Base-by-base conservation (phyloP, 2,888 invertebrate genomes). In the Aphelenchoides bicaudatus region DNA sequence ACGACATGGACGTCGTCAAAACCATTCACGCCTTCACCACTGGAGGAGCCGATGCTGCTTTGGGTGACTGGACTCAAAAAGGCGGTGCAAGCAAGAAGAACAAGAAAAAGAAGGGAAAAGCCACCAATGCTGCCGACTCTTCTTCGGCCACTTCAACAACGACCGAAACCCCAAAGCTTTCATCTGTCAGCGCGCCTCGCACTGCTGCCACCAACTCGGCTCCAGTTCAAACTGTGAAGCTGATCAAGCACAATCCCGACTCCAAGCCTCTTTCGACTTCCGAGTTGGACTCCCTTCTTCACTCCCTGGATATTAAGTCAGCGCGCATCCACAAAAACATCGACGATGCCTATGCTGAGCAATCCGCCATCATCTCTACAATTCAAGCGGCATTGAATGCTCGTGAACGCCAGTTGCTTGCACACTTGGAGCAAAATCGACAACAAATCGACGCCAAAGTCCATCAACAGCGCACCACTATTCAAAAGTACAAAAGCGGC, bases 11-110 rank as follows among this genome's bases (percentile, higher is more conserved):
- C 65, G 81, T 82, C 16, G 79, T 80, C 52, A 77, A 74, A 46
- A 79, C 82, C 37, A 82, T 82, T 59, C 80, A 81, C 56, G 82
- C 81, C n/a, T 81, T 80, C 68, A 68, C 79, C 58, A 81, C 82
- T 72, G 81, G 81, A 81, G 23, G 25, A 19, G 19, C 31, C n/a
- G 16, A 47, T 30, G 21, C 6, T 5, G 21, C 16, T 1, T 38
- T 30, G 10, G 16, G 2, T 56, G 28, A 72, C 67, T 57, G 73
- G 71, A 53, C 64, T 66, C 8, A 66, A 72, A 23, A 66, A 60
- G 23, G 77, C 73, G 76, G 74, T 29, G 73, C 66, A 48, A 77
- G 76, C 76, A 71, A 71, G 19, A 67, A 55, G 56, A 50, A 55
- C 31, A 58, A 59, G 56, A 67, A 69, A 39, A 72, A 70, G 56